These are phyloP conservation scores for Sarcophaga peregrina DNA, from an alignment of 1,140 invertebrate genomes.

Conservation along the genomic window DNA sequence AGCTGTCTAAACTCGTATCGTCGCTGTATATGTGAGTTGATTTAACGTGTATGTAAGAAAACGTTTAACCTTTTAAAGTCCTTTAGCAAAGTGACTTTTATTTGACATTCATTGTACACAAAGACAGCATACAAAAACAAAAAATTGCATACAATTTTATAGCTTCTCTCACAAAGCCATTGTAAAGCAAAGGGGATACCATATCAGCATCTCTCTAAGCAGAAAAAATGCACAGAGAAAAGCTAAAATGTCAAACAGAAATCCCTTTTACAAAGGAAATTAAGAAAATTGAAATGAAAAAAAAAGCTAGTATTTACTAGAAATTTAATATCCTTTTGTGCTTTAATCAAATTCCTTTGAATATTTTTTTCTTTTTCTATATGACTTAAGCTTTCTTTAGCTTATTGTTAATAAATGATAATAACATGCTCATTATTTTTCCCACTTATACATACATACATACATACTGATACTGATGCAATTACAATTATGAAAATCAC, in stretches of 20 bases:
- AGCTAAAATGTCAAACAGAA: background rate
- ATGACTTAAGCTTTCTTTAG: background rate
- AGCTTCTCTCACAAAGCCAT: background rate
- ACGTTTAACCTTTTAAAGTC: conserved; percentile 16
- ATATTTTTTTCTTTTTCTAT: background rate
- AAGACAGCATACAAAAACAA: background rate
- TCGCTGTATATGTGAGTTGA: too few relatives aligned
- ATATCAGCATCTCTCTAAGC: background rate
- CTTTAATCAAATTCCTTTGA: background rate
- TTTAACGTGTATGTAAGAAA: background rate
- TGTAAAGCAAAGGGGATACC: background rate
- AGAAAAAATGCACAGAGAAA: too few relatives aligned
- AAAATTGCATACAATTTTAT: conserved; percentile 13
- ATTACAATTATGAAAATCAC: conserved; percentile 33
- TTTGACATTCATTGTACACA: conserved; percentile 34
- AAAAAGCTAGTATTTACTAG: background rate
- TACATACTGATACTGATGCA: conserved; percentile 9
- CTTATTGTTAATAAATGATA: conserved; percentile 19
- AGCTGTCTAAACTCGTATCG: background rate
- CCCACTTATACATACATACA: too few relatives aligned
- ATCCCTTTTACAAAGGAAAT: background rate
- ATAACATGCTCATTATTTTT: conserved; percentile 27
- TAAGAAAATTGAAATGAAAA: background rate
- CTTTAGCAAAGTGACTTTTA: conserved; percentile 35
- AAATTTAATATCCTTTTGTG: background rate